phyloP scores from a whole-genome alignment of 2,888 invertebrate genomes.

The Herminia tarsipennalis region DNA sequence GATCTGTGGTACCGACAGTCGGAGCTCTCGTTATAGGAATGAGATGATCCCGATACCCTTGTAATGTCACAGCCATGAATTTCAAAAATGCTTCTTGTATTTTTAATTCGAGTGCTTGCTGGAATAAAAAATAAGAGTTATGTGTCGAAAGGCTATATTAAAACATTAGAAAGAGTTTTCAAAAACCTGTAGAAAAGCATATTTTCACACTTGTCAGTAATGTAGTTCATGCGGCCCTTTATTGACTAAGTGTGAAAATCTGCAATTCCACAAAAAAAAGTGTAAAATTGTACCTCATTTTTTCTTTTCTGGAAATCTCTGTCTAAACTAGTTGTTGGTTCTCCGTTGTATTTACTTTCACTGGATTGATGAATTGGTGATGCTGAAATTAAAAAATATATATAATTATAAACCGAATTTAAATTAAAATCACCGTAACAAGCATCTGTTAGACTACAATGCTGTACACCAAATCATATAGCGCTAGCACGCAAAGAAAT shows the following conservation, averaged over 20 bases:
- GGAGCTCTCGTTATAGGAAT: constrained; percentile 97
- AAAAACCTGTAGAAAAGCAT: too few relatives aligned
- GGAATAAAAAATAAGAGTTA: constrained; percentile 44
- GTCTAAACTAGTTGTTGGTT: constrained; percentile 90
- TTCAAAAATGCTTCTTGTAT: constrained; percentile 99
- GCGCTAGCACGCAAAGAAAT: too few relatives aligned
- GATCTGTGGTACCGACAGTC: constrained; percentile 97
- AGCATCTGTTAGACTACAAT: too few relatives aligned
- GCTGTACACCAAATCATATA: too few relatives aligned
- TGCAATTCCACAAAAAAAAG: not conserved
- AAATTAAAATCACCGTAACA: too few relatives aligned
- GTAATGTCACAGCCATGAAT: constrained; percentile 96
- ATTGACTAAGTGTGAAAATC: not conserved
- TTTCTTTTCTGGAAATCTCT: constrained; percentile 92
- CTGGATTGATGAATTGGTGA: constrained; percentile 76
- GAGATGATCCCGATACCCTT: constrained; percentile 95
- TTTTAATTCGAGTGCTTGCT: constrained; percentile 95
- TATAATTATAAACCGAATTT: not conserved
- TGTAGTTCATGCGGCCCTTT: too few relatives aligned
- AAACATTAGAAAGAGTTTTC: too few relatives aligned
- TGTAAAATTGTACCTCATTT: constrained; percentile 87
- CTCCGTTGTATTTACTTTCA: constrained; percentile 78
- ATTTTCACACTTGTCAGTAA: too few relatives aligned
- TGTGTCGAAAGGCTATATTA: too few relatives aligned
- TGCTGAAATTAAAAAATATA: constrained; percentile 48